phyloP scores from a whole-genome alignment of 2,113 vertebrate species.

The Hemicordylus capensis region DNA sequence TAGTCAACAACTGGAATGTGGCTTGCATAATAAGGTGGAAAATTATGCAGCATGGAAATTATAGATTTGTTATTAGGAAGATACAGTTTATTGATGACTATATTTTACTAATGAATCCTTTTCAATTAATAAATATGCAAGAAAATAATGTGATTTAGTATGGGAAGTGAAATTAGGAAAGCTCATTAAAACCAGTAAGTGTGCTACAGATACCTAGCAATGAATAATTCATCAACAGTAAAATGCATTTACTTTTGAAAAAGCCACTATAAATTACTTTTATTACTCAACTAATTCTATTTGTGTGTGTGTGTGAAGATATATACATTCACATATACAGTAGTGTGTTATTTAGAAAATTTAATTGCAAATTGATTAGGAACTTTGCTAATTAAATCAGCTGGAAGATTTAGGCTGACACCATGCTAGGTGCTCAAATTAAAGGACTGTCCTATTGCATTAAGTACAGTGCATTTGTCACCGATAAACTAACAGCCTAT shows the following conservation, averaged over 20 bases:
- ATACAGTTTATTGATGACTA: neutral
- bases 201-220: conserved; percentile 36
- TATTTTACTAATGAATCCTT: conserved; percentile 46
- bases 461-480: conserved; percentile 66
- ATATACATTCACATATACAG: conserved; percentile 22
- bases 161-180: conserved; percentile 61
- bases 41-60: neutral
- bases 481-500: conserved; percentile 54
- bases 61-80: conserved; percentile 20
- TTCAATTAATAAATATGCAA: conserved; percentile 53
- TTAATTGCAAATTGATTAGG: conserved; percentile 72
- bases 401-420: conserved; percentile 68
- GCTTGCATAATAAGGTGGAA: conserved; percentile 12
- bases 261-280: conserved; percentile 51
- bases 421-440: conserved; percentile 58
- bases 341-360: conserved; percentile 48
- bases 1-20: neutral
- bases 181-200: conserved; percentile 69
- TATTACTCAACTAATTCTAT: conserved; percentile 48
- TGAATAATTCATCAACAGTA: conserved; percentile 71
- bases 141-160: conserved; percentile 53
- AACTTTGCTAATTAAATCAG: conserved; percentile 74
- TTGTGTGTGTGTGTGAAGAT: conserved; percentile 41
- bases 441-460: conserved; percentile 66
- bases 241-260: conserved; percentile 46